A percentile compares a stretch with the other conserved stretches of the same genome.
Conservation (phyloP, 1,140 invertebrate genomes). For the Caerostris extrusa region DNA sequence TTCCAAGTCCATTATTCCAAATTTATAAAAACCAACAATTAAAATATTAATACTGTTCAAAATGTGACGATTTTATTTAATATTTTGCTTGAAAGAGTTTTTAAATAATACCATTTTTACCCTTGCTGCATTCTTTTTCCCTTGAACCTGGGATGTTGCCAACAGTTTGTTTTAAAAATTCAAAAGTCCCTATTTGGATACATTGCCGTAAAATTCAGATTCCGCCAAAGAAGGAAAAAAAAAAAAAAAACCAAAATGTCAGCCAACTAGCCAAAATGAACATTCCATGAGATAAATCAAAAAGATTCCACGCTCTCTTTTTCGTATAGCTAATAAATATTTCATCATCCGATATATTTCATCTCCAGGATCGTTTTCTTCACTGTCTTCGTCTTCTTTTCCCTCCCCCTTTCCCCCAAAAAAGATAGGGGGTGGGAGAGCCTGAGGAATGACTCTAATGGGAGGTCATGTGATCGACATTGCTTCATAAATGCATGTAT, state of each 20-base stretch:
- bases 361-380: conserved; percentile 36
- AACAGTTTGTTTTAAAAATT: background rate
- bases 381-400: background rate
- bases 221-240: background rate
- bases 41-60: too few relatives aligned
- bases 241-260: background rate
- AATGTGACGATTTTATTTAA: too few relatives aligned
- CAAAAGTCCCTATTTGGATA: conserved; percentile 1
- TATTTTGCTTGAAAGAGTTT: too few relatives aligned
- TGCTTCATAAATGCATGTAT: conserved; percentile 29
- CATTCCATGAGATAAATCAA: conserved; percentile 57
- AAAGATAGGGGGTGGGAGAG: background rate
- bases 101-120: too few relatives aligned
- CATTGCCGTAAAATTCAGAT: conserved; percentile 53
- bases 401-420: background rate
- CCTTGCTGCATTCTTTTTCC: too few relatives aligned
- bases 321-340: conserved; percentile 61
- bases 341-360: conserved; percentile 71
- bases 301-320: background rate
- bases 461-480: conserved; percentile 50
- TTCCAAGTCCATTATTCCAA: too few relatives aligned
- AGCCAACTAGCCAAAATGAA: conserved; percentile 4
- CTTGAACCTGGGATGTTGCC: background rate
- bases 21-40: too few relatives aligned
- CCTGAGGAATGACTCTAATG: conserved; percentile 65